phyloP scores from a whole-genome alignment of 2,888 invertebrate genomes.

The Scaptomyza flava region DNA sequence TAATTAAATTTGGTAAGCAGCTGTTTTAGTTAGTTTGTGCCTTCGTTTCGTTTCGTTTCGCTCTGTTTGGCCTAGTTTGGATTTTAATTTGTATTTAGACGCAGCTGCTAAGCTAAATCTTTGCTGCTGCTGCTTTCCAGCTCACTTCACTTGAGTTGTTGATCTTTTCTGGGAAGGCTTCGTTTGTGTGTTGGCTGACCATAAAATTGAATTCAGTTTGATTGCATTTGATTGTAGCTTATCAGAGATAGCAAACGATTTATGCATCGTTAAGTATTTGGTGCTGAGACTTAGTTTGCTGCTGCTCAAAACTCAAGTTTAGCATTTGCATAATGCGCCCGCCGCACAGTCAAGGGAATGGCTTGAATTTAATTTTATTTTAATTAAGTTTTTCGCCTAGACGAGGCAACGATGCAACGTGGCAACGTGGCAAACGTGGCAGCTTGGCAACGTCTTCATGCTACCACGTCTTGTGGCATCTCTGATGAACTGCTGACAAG shows the following conservation, averaged over 20 bases:
- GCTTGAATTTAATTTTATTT: slow-evolving; percentile 64
- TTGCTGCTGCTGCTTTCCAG: slow-evolving; percentile 57
- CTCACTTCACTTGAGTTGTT: slow-evolving; percentile 69
- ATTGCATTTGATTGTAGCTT: slow-evolving; percentile 80
- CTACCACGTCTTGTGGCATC: slow-evolving; percentile 28
- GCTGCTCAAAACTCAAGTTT: neutral
- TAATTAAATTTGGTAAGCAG: slow-evolving; percentile 66
- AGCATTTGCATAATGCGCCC: slow-evolving; percentile 66
- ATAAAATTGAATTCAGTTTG: slow-evolving; percentile 79
- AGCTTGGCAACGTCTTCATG: neutral
- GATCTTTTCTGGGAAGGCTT: slow-evolving; percentile 50
- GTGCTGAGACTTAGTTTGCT: slow-evolving; percentile 18
- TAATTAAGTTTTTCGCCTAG: slow-evolving; percentile 68
- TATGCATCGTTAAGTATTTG: slow-evolving; percentile 76
- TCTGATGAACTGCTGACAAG: slow-evolving; percentile 48
- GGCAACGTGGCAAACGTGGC: slow-evolving; percentile 1
- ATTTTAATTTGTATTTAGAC: slow-evolving; percentile 72
- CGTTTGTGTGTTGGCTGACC: slow-evolving; percentile 28
- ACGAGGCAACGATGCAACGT: slow-evolving; percentile 10
- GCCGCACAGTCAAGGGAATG: slow-evolving; percentile 26
- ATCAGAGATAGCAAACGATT: slow-evolving; percentile 65
- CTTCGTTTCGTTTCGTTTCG: slow-evolving; percentile 23
- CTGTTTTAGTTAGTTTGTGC: slow-evolving; percentile 26
- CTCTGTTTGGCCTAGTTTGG: slow-evolving; percentile 33
- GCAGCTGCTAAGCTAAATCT: slow-evolving; percentile 55